Evolutionary conservation across 1,140 invertebrate genomes (phyloP), one percentile per base, ranked within the genome.

Genomic region (Cyrtorhinus lividipennis): DNA sequence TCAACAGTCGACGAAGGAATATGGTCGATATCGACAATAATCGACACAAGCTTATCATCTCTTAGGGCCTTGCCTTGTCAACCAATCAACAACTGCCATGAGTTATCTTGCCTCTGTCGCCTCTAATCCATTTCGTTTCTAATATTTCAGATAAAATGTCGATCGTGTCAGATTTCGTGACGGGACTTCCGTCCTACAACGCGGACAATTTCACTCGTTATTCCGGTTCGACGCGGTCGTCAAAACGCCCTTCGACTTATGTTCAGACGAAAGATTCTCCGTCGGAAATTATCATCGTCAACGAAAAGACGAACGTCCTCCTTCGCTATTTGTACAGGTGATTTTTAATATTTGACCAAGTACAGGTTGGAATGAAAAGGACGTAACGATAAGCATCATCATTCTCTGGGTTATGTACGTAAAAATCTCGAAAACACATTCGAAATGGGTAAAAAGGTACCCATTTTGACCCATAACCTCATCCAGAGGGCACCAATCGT

Each of bases 271-370:
- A 88, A 74, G 90, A 94, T 71, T 84, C 86, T 72, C 87, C 90
- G 66, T 88, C 88, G 44, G 87, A 92, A 76, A 90, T 93, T 82
- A 83, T 93, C 69, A 95, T 95, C 73, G 92, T 94, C 24, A 93
- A 91, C 72, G 92, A 95, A 74, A 94, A 93, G 76, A 90, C 90
- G 56, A 94, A 92, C 71, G 94, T 96, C 67, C 77, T 96, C 61
- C 74, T 96, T 69, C 83, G 91, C 76, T 96, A 92, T 74, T 80
- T 96, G 63, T 91, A 94, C 69, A 90, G 93, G 70, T 88, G 92
- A 76, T 94, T 88, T 88, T 90, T 93, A 23, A 69, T 66, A 59
- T n/a, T n/a, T n/a, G 63, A 68, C 63, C 62, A 64, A 64, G 61
- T 23, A 57, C 8, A 44, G 38, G 8, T 8, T 44, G 38, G 38